Conservation (phyloP, 2,113 vertebrate species). For the Stegastes partitus region DNA sequence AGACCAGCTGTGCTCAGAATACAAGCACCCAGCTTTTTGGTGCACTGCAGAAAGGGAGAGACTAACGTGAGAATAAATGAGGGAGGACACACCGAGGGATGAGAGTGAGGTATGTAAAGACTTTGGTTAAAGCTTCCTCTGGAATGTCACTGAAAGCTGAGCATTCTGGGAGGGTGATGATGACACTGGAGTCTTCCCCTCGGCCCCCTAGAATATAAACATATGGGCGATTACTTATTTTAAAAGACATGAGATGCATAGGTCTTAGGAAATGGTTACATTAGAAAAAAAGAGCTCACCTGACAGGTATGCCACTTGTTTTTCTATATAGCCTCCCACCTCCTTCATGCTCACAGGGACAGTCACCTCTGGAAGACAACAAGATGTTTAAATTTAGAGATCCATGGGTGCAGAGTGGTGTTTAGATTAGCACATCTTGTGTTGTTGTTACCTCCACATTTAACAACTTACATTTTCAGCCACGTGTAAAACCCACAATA, state of each 20-base stretch:
- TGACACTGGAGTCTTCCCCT: constrained; percentile 92
- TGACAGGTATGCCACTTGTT: constrained; percentile 94
- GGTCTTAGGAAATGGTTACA: background rate
- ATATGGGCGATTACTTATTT: background rate
- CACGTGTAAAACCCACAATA: background rate
- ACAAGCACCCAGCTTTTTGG: constrained; percentile 60
- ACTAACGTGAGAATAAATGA: constrained; percentile 30
- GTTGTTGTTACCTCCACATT: background rate
- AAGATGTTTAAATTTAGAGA: background rate
- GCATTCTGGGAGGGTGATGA: constrained; percentile 96
- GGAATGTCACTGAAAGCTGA: constrained; percentile 91
- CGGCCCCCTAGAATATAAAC: constrained; percentile 87
- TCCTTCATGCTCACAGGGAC: constrained; percentile 88
- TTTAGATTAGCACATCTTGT: background rate
- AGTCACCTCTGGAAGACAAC: constrained; percentile 81
- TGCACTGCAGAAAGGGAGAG: constrained; percentile 80
- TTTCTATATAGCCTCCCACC: constrained; percentile 91
- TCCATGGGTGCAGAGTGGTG: no score
- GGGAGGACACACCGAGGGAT: constrained; percentile 88
- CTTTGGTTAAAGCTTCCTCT: constrained; percentile 89
- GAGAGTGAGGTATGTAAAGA: constrained; percentile 91
- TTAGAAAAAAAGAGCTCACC: constrained; percentile 83
- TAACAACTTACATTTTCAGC: no score
- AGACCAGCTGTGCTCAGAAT: constrained; percentile 70
- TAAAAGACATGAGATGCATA: accelerated